Base-by-base conservation (phyloP, 2,888 invertebrate species). In the Dinocampus coccinellae region DNA sequence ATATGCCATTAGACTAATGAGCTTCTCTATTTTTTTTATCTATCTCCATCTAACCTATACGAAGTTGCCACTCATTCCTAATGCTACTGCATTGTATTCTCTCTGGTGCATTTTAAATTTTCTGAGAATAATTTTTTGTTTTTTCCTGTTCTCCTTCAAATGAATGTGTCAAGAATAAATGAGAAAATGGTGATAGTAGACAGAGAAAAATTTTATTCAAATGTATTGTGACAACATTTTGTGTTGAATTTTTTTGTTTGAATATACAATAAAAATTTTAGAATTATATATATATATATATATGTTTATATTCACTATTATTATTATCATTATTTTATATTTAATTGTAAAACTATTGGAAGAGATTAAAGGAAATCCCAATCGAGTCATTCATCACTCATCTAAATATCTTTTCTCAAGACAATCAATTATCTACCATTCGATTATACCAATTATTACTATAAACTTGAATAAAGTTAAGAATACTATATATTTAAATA, bases 361-460 rank as follows among this genome's bases (percentile, higher is more conserved):
- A 10, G 20, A 60, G 22, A 29, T 69, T 4, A 65, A 61, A 69
- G 77, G 73, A 76, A 77, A 76, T 76, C 64, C 76, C 76, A 3
- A 66, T n/a, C 22, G 53, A 75, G 75, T 76, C 73, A 76, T 70
- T 26, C 65, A 70, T 60, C 53, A 58, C n/a, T 53, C 22, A 42
- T 47, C 10, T 42, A 26, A 39, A 60, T 26, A 65, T 60, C 68
- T 55, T 57, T 66, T 47, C 68, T 65, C 33, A 20, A 57, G 22
- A 52, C 62, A 70, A 72, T 73, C 33, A 73, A 77, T 69, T 74
- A 76, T 64, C 69, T 70, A 65, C 75, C 70, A 71, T 36, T 73
- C 55, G 36, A 72, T 70, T 71, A 72, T 64, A 69, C 62, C 68
- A 71, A 77, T 75, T 73, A 74, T 68, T 39, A 47, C 64, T 29